Evolutionary conservation across 2,113 vertebrate species (phyloP), one percentile per base, ranked within the genome.

Genomic region (Chlorodrepanis virens): DNA sequence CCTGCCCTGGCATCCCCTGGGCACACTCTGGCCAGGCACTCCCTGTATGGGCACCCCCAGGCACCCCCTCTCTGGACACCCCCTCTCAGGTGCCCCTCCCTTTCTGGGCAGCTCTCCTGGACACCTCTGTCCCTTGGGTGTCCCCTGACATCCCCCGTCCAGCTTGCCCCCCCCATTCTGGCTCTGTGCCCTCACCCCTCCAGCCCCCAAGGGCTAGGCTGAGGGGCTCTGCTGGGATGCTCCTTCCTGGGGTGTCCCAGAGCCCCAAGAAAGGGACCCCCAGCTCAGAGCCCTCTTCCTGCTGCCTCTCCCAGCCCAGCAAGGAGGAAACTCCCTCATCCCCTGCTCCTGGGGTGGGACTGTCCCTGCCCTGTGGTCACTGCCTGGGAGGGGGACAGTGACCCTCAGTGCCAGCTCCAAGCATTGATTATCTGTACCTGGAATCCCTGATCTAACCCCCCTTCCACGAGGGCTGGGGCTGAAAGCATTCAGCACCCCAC

Each of bases 371-470:
- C 40, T 3, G 5, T 7, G 35, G 6, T 14, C 45, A 7, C 35
- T 54, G 45, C 25, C 22, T 33, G 2, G 0, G 16, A 12, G 1
- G 2, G 3, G 10, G 7, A 44, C 5, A 1, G 44, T 12, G 76
- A 89, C 76, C 33, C 57, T 61, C 81, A 82, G 54, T 54, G 59
- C 50, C 60, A 59, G 28, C 80, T 78, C 39, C 9, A 20, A 29
- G 23, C 63, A 31, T 11, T 2, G 0, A 20, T 35, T 4, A 0
- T 22, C n/a, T 10, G 19, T 17, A 4, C 11, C 60, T 20, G 4
- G 44, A 44, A 31, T 8, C 7, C 47, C 31, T 4, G 1, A 12
- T 11, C 18, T 15, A 18, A 37, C 16, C 5, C 39, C 6, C 25
- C 4, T 61, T 17, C 4, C 23, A 20, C 2, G 5, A n/a, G 63